Base-by-base conservation (phyloP, 1,140 invertebrate genomes). In the Hylaeus anthracinus region DNA sequence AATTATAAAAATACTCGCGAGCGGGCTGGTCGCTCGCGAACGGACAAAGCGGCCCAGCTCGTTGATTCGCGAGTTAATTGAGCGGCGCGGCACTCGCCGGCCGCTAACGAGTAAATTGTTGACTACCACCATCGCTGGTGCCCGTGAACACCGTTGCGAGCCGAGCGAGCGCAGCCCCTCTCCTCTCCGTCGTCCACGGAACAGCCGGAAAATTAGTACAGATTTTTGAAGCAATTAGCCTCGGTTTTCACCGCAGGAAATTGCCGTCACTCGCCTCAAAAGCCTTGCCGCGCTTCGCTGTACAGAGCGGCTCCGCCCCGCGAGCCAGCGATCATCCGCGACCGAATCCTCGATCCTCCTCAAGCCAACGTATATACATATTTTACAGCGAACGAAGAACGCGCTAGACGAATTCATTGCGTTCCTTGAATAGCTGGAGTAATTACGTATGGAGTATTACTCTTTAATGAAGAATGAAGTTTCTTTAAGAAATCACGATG, bases 71-170 rank as follows among this genome's bases (percentile, higher is more conserved):
- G 75, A 87, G 88, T 90, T 92, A 92, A 93, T 93, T 92, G 91
- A 92, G 90, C 90, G 89, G 84, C 88, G 86, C 84, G 87, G 88
- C 85, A 81, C 86, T 76, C 84, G 79, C 83, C 88, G 86, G 88
- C 88, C 87, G 86, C 89, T 92, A 92, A 92, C 89, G 90, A 92
- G 91, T 90, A 91, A 92, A 92, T 92, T 86, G 90, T 88, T 88
- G 87, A 90, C 87, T 82, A 89, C 86, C 87, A 85, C 86, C 81
- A 81, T 76, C 75, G 65, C 65, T 41, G 26, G 53, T 69, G 41
- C 66, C 41, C 14, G 51, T 12, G 51, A 51, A 51, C 51, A 51
- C 51, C 51, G 6, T 26, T 9, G 51, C 51, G 6, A 51, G 61
- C 69, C 65, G 51, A 41, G 37, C 9, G 60, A 80, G 70, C 80